These are phyloP conservation scores for Physocephala rufipes DNA, from an alignment of 2,888 invertebrate species.

Conservation along the genomic window DNA sequence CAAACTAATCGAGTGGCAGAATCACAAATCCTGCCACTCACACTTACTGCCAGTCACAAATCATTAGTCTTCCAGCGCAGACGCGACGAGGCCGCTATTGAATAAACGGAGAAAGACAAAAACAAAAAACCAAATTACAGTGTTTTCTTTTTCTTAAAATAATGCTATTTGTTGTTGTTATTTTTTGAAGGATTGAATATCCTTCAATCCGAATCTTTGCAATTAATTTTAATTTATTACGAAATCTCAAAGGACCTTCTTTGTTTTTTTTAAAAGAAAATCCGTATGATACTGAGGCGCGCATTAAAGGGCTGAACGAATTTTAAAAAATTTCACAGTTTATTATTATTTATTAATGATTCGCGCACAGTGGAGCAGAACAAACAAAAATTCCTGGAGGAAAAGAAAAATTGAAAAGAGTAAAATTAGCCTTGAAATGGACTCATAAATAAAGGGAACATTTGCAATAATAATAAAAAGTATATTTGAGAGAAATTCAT, in stretches of 20 bases:
- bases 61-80: constrained; percentile 16
- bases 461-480: too few relatives aligned
- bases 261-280: constrained; percentile 6
- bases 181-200: not conserved
- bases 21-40: not conserved
- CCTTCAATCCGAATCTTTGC: not conserved
- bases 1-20: not conserved
- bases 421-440: too few relatives aligned
- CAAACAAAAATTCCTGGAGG: not conserved
- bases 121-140: not conserved
- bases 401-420: not conserved
- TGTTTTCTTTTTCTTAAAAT: constrained; percentile 7
- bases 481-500: too few relatives aligned
- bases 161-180: not conserved
- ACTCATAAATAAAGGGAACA: too few relatives aligned
- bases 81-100: constrained; percentile 1
- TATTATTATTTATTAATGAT: constrained; percentile 19
- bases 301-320: not conserved
- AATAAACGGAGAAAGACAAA: not conserved
- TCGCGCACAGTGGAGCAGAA: constrained; percentile 6
- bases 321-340: constrained; percentile 1
- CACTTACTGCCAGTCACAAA: constrained; percentile 15
- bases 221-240: constrained; percentile 17
- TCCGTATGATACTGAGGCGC: not conserved
- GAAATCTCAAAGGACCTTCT: not conserved